These are phyloP conservation scores for Cairina moschata DNA, from an alignment of 2,113 vertebrate genomes.

Conservation along the genomic window DNA sequence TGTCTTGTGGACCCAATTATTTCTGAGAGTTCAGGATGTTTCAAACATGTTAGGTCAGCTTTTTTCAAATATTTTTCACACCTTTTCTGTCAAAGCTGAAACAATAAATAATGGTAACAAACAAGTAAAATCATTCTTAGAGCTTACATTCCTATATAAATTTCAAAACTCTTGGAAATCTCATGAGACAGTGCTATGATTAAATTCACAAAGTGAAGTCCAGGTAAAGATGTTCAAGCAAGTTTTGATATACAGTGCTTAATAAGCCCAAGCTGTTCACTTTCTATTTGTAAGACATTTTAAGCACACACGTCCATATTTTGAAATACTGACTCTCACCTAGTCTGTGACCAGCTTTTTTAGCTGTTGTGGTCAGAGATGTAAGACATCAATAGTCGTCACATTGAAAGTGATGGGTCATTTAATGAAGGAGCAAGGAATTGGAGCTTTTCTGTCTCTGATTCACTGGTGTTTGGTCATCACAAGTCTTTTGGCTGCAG, in stretches of 20 bases:
- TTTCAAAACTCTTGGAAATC: not conserved
- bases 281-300: not conserved
- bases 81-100: not conserved
- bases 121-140: not conserved
- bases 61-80: not conserved
- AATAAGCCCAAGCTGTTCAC: not conserved
- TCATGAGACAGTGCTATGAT: not conserved
- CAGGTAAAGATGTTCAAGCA: not conserved
- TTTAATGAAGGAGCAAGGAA: not conserved
- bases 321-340: not conserved
- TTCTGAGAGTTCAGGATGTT: not conserved
- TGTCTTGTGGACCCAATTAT: fast-evolving
- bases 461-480: not conserved
- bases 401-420: fast-evolving
- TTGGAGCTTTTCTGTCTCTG: not conserved
- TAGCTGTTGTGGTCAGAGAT: not conserved
- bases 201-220: not conserved
- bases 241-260: not conserved
- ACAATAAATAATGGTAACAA: not conserved
- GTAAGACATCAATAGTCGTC: not conserved
- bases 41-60: not conserved
- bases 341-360: not conserved
- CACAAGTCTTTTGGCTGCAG: not conserved
- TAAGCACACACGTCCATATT: not conserved
- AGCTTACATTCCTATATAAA: not conserved